Evolutionary conservation across 2,888 invertebrate species (phyloP).

Genomic region (Tenthredo notha): DNA sequence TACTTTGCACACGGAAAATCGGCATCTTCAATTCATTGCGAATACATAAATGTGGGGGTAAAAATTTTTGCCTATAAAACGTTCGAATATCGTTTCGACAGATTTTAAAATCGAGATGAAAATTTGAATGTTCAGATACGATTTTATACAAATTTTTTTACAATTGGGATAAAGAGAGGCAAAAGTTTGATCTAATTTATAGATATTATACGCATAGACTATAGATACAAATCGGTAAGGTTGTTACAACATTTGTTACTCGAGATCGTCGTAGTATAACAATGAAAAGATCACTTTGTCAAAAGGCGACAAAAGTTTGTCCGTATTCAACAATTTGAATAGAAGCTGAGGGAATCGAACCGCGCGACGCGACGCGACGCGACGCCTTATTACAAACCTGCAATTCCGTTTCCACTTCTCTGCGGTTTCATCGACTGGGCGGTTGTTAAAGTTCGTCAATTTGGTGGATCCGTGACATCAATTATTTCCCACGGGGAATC

Average conservation of each 20-base stretch:
- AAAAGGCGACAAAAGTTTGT: not conserved
- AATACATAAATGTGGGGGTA: not conserved
- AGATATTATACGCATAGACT: not conserved
- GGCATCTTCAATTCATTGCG: not conserved
- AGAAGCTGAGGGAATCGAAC: not conserved
- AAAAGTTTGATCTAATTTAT: not conserved
- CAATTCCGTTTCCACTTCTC: slow-evolving; percentile 34
- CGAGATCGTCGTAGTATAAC: not conserved
- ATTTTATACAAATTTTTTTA: not conserved
- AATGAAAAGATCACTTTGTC: not conserved
- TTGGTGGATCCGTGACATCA: slow-evolving; percentile 28
- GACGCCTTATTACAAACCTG: slow-evolving; percentile 26
- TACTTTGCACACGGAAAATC: not conserved
- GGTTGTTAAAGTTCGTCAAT: slow-evolving; percentile 48
- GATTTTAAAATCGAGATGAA: not conserved
- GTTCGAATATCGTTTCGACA: not conserved
- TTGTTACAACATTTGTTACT: not conserved
- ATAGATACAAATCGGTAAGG: not conserved
- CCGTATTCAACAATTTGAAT: not conserved
- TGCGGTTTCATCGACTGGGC: slow-evolving; percentile 36
- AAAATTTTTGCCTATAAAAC: not conserved
- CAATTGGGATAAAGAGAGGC: not conserved
- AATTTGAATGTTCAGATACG: not conserved
- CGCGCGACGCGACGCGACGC: too few relatives aligned
- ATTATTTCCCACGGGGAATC: slow-evolving; percentile 45